Base-by-base conservation (phyloP, 2,113 vertebrate species). In the Pterocles burchelli region DNA sequence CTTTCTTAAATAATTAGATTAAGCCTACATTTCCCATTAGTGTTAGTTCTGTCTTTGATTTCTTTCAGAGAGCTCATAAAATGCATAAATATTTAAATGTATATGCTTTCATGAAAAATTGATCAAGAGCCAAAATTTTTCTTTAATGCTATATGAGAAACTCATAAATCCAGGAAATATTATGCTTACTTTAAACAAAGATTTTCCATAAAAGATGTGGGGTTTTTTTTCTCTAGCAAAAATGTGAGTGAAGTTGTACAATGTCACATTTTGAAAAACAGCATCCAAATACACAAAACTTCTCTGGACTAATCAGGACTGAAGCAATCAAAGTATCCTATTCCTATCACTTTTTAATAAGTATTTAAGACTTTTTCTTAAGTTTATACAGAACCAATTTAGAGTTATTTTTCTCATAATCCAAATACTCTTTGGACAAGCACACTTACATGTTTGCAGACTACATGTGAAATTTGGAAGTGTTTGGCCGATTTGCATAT, bases 91-190 rank as follows among this genome's bases (percentile, higher is more conserved):
- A 86, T 80, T 85, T 87, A 59, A 80, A 78, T 78, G 7, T 59
- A 87, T 87, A 63, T 63, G 33, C 74, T 67, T 89, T 85, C 29
- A 82, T 87, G 61, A 93, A 93, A 91, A 89, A 85, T 75, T 48
- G 34, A 86, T 95, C 52, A 81, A 87, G 52, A 87, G 29, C 38
- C 38, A 78, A 78, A 93, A 84, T 22, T 66, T 10, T 45, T 74
- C 75, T 86, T 84, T 67, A 84, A 31, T 87, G 51, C 38, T 90
- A 19, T 63, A 48, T 63, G 13, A 80, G 59, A 90, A 90, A 89
- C 84, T 20, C 17, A 17, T 92, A 63, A 62, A 63, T 78, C 31
- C n/a, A 80, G 57, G 57, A 95, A 95, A 74, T 70, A 66, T 7
- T 73, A 54, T 24, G 17, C 84, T 93, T 87, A 63, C 25, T 62